These are phyloP conservation scores for Squalus acanthias DNA, from an alignment of 2,797 vertebrate species.

Conservation along the genomic window DNA sequence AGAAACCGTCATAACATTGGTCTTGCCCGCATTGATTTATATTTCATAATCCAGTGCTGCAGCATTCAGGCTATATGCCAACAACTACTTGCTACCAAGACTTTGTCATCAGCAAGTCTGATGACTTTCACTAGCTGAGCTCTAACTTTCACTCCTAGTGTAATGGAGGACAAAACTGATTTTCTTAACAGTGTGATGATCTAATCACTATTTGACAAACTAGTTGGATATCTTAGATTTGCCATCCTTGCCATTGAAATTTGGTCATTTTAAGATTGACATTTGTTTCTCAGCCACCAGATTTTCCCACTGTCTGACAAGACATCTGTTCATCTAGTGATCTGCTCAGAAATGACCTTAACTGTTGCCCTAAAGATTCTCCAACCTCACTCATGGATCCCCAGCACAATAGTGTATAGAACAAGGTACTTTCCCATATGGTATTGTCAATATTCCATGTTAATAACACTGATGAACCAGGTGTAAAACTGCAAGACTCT, in stretches of 20 bases:
- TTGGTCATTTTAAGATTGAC: not conserved
- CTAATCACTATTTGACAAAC: not conserved
- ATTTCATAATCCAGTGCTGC: not conserved
- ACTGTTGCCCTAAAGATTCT: not conserved
- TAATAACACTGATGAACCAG: not conserved
- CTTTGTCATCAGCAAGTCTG: not conserved
- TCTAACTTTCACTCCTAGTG: not conserved
- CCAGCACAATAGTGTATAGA: not conserved
- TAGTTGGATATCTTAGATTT: not conserved
- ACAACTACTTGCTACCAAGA: not conserved
- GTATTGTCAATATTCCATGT: not conserved
- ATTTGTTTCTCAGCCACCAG: not conserved
- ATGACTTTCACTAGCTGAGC: not conserved
- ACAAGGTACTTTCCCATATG: not conserved
- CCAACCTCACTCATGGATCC: not conserved
- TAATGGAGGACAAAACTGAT: not conserved
- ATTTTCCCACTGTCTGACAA: not conserved
- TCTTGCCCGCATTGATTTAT: not conserved
- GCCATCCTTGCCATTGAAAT: not conserved
- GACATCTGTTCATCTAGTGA: not conserved
- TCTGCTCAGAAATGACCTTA: not conserved
- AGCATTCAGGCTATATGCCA: not conserved
- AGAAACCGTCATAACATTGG: not conserved
- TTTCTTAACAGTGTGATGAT: not conserved
- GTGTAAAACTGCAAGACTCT: too few species aligned